Evolutionary conservation across 2,797 vertebrate genomes (phyloP), one percentile per base, ranked within the genome.

Genomic region (Sebastiscus albofasciatus): DNA sequence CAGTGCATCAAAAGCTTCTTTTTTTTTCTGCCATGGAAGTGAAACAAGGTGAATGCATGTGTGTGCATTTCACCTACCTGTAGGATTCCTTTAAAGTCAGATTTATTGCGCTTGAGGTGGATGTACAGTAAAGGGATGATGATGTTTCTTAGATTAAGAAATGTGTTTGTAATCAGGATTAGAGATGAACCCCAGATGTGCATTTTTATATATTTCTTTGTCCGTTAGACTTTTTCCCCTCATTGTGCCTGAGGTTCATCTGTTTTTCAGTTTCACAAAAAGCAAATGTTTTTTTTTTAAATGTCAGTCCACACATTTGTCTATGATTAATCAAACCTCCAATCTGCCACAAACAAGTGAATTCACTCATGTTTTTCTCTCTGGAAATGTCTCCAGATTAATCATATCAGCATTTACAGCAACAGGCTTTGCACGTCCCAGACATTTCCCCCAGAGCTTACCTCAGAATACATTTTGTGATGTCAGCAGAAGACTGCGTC

Each of bases 51-150:
- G 71, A 67, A 76, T 29, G 66, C 46, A 49, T 60, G 72, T 59
- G 61, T 67, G 65, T 52, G 13, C 52, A 24, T 80, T 61, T 71
- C 70, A 79, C 68, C 80, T 86, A 91, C 87, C 90, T 92, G 91
- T 92, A 78, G 86, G 86, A 86, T 83, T 85, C 27, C 72, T 5
- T 6, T 29, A 62, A 4, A 27, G 65, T 52, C 39, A 33, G 39
- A 67, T 33, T 26, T 46, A 33, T 39, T 33, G 36, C 55, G 14
- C 24, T 6, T n/a, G 24, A 34, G n/a, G 2, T 11, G 69, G 72
- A 54, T 65, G 24, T 22, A 12, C 39, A 42, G 39, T 42, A 10
- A 70, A 59, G 20, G 39, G n/a, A n/a, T 24, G 5, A 8, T 31
- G 52, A 14, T 39, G 29, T 22, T 75, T 6, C 0, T 62, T 5